These are phyloP conservation scores for Ophioninae sp. DNA, from an alignment of 2,888 invertebrate species.

Conservation along the genomic window DNA sequence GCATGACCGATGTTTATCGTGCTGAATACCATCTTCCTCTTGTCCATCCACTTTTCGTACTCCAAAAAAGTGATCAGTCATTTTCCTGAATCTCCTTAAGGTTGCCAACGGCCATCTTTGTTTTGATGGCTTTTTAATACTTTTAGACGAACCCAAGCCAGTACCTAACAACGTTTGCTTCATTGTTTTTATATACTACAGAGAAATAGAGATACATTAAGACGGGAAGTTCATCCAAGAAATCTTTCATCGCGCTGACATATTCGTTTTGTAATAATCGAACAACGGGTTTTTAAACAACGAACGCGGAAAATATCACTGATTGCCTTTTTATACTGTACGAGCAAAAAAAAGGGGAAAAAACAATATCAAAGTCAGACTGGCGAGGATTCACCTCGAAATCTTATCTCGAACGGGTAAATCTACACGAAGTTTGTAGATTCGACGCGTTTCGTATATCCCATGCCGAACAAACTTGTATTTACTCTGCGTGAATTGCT, in stretches of 20 bases:
- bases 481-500: slow-evolving; percentile 7
- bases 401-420: not conserved
- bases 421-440: not conserved
- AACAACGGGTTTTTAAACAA: not conserved
- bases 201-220: not conserved
- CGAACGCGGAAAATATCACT: not conserved
- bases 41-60: not conserved
- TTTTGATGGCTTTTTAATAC: not conserved
- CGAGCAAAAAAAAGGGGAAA: not conserved
- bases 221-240: not conserved
- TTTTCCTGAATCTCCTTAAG: not conserved
- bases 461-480: slow-evolving; percentile 18
- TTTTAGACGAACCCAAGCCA: not conserved
- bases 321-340: not conserved
- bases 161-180: not conserved
- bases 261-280: not conserved
- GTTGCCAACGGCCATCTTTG: not conserved
- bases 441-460: slow-evolving; percentile 9
- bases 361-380: not conserved
- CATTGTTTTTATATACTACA: not conserved
- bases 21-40: not conserved
- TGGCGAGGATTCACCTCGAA: not conserved
- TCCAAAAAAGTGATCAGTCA: not conserved
- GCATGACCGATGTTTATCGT: not conserved
- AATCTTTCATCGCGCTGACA: not conserved